These are phyloP conservation scores for Lycocerus yunnanus DNA, from an alignment of 2,888 invertebrate species.

Conservation along the genomic window DNA sequence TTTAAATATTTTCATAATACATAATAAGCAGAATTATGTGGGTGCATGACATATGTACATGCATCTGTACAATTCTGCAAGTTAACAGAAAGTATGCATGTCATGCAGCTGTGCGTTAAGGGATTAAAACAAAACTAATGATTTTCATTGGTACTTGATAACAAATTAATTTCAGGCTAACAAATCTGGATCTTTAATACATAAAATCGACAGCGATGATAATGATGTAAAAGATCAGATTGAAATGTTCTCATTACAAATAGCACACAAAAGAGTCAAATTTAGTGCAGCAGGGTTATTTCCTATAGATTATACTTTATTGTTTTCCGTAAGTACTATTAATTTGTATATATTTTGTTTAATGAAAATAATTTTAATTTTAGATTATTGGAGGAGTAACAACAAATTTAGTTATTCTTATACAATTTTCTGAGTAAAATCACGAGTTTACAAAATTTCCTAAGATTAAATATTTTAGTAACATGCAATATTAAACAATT, in stretches of 20 bases:
- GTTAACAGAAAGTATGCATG: too few species aligned
- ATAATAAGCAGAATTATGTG: too few species aligned
- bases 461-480: neutral
- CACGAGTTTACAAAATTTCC: neutral
- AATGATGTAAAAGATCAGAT: conserved; percentile 46
- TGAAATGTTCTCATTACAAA: conserved; percentile 50
- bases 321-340: conserved; percentile 46
- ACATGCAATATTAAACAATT: neutral
- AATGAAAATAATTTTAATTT: conserved; percentile 24
- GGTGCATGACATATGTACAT: too few species aligned
- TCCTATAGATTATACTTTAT: conserved; percentile 43
- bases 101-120: too few species aligned
- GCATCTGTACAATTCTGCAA: too few species aligned
- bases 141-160: neutral
- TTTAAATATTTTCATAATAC: too few species aligned
- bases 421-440: conserved; percentile 39
- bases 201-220: conserved; percentile 45
- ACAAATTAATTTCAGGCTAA: conserved; percentile 40
- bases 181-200: conserved; percentile 43
- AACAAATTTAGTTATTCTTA: conserved; percentile 47
- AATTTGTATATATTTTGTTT: neutral
- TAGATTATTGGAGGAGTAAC: conserved; percentile 47
- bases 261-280: conserved; percentile 45
- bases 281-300: conserved; percentile 50
- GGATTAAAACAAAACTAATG: too few species aligned